A percentile compares a stretch with the other conserved stretches of the same genome.
phyloP scores from a whole-genome alignment of 2,888 invertebrate genomes.

The Hirtodrosophila cameraria region DNA sequence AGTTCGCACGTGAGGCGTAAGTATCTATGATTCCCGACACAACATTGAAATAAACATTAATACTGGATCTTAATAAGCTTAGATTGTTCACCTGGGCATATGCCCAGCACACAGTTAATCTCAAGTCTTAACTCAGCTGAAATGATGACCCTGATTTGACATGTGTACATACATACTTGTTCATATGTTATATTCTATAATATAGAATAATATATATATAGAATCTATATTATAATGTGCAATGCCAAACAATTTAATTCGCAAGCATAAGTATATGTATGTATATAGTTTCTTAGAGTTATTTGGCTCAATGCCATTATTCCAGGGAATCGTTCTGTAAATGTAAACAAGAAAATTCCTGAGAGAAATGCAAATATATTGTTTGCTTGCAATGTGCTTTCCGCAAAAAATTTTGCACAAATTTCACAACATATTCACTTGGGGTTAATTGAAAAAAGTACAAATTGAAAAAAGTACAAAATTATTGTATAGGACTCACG shows the following conservation, averaged over 20 bases:
- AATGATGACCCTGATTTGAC: not conserved
- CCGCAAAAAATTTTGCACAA: too few species aligned
- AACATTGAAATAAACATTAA: constrained; percentile 26
- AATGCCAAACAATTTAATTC: constrained; percentile 12
- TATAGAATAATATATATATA: too few species aligned
- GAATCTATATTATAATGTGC: constrained; percentile 2
- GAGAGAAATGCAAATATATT: too few species aligned
- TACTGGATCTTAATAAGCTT: constrained; percentile 26
- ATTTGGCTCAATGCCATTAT: constrained; percentile 4
- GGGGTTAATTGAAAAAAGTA: too few species aligned
- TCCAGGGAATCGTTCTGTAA: not conserved
- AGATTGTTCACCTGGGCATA: not conserved
- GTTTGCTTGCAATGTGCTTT: too few species aligned
- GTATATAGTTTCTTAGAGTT: constrained; percentile 15
- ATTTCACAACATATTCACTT: too few species aligned
- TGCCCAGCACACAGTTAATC: not conserved
- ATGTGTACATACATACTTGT: too few species aligned
- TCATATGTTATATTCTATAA: too few species aligned
- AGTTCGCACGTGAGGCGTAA: constrained; percentile 47
- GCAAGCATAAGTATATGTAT: too few species aligned
- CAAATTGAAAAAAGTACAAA: too few species aligned
- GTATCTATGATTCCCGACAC: constrained; percentile 34
- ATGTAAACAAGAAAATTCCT: too few species aligned
- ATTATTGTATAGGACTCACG: too few species aligned
- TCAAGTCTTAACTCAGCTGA: not conserved